Evolutionary conservation across 2,888 invertebrate species (phyloP).

Genomic region (Metellina segmentata): DNA sequence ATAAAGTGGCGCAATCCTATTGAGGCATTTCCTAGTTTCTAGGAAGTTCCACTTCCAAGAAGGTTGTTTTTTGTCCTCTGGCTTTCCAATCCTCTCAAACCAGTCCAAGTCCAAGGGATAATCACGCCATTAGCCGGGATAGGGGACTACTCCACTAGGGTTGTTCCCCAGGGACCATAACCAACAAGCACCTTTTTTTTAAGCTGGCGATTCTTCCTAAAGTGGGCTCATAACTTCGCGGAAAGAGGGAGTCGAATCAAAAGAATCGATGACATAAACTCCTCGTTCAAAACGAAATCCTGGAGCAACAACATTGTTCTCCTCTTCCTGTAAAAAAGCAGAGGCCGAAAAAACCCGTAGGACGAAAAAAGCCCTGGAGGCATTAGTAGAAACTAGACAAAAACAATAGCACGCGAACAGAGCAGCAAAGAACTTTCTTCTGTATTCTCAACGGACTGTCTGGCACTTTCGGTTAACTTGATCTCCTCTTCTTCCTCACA

Average conservation of each 20-base stretch:
- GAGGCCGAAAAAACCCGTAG: not conserved
- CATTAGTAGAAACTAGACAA: slow-evolving; percentile 39
- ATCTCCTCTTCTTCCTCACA: slow-evolving; percentile 18
- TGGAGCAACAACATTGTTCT: not conserved
- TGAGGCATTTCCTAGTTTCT: not conserved
- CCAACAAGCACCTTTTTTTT: not conserved
- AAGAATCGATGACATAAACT: slow-evolving; percentile 39
- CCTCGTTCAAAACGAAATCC: slow-evolving; percentile 52
- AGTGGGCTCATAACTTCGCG: slow-evolving; percentile 4
- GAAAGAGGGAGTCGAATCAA: not conserved
- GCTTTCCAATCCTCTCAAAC: not conserved
- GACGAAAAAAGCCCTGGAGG: slow-evolving; percentile 19
- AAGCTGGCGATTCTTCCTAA: slow-evolving; percentile 2
- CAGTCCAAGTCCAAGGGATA: not conserved
- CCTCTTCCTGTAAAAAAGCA: slow-evolving; percentile 8
- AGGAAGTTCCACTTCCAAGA: not conserved
- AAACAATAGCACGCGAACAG: slow-evolving; percentile 17
- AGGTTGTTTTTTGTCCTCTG: not conserved
- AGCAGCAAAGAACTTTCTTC: slow-evolving; percentile 56
- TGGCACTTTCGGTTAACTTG: slow-evolving; percentile 67
- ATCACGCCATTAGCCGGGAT: not conserved
- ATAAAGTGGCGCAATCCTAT: not conserved
- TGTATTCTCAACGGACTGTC: slow-evolving; percentile 62
- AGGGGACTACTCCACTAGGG: not conserved
- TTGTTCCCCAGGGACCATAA: not conserved